phyloP scores from a whole-genome alignment of 1,140 invertebrate genomes.

The Dendroctonus valens region DNA sequence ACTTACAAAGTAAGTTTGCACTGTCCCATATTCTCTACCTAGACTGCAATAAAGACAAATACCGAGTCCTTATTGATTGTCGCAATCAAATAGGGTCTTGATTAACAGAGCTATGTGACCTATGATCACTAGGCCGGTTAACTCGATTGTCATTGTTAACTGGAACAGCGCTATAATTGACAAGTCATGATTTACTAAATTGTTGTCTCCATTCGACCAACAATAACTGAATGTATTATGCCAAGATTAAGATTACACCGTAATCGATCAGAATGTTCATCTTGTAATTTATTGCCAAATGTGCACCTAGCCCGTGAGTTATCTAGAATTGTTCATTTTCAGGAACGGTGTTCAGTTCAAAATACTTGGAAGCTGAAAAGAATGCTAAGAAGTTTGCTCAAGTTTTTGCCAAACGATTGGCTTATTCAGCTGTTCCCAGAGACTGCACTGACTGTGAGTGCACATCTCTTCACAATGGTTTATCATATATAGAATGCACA shows the following conservation, averaged over 20 bases:
- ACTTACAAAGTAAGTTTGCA: too few relatives aligned
- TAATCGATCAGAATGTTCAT: not conserved
- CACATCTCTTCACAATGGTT: conserved; percentile 62
- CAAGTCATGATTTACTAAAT: conserved; percentile 12
- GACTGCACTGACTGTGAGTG: conserved; percentile 74
- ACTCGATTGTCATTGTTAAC: conserved; percentile 7
- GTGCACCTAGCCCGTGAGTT: too few relatives aligned
- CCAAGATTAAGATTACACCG: not conserved
- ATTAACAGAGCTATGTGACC: not conserved
- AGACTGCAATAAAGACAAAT: too few relatives aligned
- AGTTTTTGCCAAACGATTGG: conserved; percentile 69
- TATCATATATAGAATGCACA: conserved; percentile 63
- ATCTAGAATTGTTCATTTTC: conserved; percentile 9
- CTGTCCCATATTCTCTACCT: too few relatives aligned
- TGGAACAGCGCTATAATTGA: not conserved
- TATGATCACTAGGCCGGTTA: conserved; percentile 7
- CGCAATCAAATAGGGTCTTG: not conserved
- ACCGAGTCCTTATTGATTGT: not conserved
- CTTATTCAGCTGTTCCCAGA: conserved; percentile 59
- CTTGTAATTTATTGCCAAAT: too few relatives aligned
- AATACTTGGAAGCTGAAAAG: conserved; percentile 58
- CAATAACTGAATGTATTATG: not conserved
- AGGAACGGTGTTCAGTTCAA: conserved; percentile 59
- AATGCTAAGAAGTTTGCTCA: conserved; percentile 66
- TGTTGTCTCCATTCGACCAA: not conserved